Percentiles rank a stretch among this genome's conserved stretches.
Evolutionary conservation across 2,888 invertebrate species (phyloP).

Genomic region (Hydropsyche betteni): DNA sequence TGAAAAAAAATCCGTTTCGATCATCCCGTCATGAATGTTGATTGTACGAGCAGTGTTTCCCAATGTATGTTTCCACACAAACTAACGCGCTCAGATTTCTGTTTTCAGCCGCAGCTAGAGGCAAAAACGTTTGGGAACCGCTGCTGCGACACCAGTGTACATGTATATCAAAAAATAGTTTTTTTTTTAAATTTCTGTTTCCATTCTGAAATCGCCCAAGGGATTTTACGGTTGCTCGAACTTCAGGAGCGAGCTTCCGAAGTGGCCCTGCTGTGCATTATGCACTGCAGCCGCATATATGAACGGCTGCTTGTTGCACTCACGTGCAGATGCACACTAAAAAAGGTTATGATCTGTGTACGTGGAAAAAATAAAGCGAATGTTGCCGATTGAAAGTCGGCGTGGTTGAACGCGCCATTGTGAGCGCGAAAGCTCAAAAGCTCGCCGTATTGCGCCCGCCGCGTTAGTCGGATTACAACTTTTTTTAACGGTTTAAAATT

Average conservation of each 20-base stretch:
- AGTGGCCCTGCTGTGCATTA: constrained; percentile 50
- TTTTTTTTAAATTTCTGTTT: too few species aligned
- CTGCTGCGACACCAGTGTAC: not conserved
- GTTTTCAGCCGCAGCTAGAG: constrained; percentile 6
- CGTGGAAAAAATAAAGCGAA: not conserved
- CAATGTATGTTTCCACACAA: not conserved
- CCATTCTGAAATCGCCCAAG: not conserved
- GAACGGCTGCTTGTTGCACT: constrained; percentile 1
- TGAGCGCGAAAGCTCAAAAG: not conserved
- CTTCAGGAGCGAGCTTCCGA: constrained; percentile 60
- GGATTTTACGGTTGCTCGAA: constrained; percentile 68
- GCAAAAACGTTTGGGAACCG: constrained; percentile 5
- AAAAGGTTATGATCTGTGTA: not conserved
- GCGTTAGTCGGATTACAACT: not conserved
- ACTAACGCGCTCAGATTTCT: constrained; percentile 9
- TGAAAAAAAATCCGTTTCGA: too few species aligned
- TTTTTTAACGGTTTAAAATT: too few species aligned
- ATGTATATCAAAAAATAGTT: not conserved
- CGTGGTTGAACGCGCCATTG: not conserved
- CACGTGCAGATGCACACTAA: constrained; percentile 11
- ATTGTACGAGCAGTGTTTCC: too few species aligned
- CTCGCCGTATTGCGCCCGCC: not conserved
- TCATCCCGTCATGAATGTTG: too few species aligned
- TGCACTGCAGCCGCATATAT: not conserved
- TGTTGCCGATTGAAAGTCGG: not conserved